Base-by-base conservation (phyloP, 2,797 vertebrate species). In the Otolemur crassicaudatus region DNA sequence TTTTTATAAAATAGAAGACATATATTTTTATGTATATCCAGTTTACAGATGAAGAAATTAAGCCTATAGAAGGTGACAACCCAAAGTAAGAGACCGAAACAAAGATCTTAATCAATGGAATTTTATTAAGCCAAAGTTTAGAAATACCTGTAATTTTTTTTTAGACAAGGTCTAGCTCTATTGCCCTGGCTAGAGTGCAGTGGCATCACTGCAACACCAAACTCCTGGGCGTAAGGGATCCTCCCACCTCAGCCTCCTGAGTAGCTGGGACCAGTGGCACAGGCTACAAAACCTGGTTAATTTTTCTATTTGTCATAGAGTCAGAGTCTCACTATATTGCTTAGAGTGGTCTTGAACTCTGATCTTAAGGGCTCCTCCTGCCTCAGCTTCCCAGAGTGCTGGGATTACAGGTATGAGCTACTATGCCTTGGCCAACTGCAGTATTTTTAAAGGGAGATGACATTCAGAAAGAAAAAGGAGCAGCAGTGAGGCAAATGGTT, bases 1-100 rank as follows among this genome's bases (percentile, higher is more conserved):
- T 87, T 60, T 87, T 81, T n/a, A 76, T 17, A 94, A 88, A 70
- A 67, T 34, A 87, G 37, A 90, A 90, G 25, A 49, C 73, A 40
- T 56, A 73, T 9, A 75, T 79, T 79, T 43, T 63, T 53, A 56
- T 37, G 37, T 65, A 43, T 43, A 65, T 60, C 6, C n/a, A 75
- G 77, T 91, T 91, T 65, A 88, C 31, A 88, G 70, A 72, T 91
- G 76, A 87, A 89, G 67, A 94, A 89, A 69, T 73, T 75, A 43
- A 94, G 23, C 29, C 40, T 49, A 43, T 46, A 81, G 6, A 53
- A 43, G 22, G 85, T 84, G 79, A 34, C 2, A 40, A 46, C 31
- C 29, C 65, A 19, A 67, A 67, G n/a, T 19, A 67, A 67, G 31
- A n/a, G 65, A 67, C 65, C 7, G 31, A 67, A 31, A 7, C 31